Base-by-base conservation (phyloP, 1,140 invertebrate species). In the Drosophila navojoa region DNA sequence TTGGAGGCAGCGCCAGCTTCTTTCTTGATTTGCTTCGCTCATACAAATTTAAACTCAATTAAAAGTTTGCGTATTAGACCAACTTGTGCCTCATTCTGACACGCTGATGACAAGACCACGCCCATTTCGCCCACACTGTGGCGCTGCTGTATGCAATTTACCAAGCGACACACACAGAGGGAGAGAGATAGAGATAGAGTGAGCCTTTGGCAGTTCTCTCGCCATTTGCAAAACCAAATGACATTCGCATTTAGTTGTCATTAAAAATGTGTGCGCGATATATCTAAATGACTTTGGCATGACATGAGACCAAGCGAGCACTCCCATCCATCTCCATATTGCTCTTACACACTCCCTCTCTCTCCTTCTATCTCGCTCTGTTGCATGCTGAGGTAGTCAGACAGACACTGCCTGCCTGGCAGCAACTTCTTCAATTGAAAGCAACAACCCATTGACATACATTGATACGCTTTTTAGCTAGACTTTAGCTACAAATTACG, bases 41-140 rank as follows among this genome's bases (percentile, higher is more conserved):
- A 87, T 87, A 77, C 79, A 87, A 87, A 82, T 87, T 87, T 87
- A 87, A 87, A 87, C 84, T 87, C 84, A 87, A 87, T 87, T 87
- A 87, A 89, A 87, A 87, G 76, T 87, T 77, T 78, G 70, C 79
- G 84, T 77, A 79, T 87, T 89, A 82, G 84, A 81, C 79, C 77
- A 79, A 87, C 82, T 87, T 87, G 71, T 86, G 71, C 53, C 71
- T 42, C 55, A 58, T n/a, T 55, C 15, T 61, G 71, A 69, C 66
- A 52, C 52, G 58, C 44, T 61, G 71, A 38, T 62, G 64, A 74
- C 35, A 50, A 27, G 35, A 25, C 58, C 71, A 54, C 55, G 47
- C 59, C 53, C 29, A 47, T 35, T 6, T 38, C 44, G 22, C 40
- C 25, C 11, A 4, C 49, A 6, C 7, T 16, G 16, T 45, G 42